Base-by-base conservation (phyloP, 2,113 vertebrate species). In the Thermophis baileyi region DNA sequence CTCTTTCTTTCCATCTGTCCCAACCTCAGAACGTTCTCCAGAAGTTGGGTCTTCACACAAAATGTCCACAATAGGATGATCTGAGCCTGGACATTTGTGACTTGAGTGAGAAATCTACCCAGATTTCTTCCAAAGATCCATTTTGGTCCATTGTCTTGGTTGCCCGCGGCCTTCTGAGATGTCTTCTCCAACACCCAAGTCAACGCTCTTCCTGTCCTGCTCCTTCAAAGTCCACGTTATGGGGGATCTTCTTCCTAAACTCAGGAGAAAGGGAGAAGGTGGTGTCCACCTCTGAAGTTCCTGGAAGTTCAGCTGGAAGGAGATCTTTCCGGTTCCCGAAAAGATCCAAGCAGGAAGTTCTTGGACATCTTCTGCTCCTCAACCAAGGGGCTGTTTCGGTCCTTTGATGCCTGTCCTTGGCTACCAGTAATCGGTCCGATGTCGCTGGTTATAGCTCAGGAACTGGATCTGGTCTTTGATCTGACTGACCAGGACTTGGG, bases 401-500 rank as follows among this genome's bases (percentile, higher is more conserved):
- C 12, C 4, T 46, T 7, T 27, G 57, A 63, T 0, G 1, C n/a
- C 18, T 6, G 57, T 6, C 63, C 40, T 11, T 88, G 98, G 97
- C 93, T 97, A 97, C 98, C 98, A 99, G 0, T 98, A 98, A 94
- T 99, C 99, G 0, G 97, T 96, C 14, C 90, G 98, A 96, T 99
- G 99, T 96, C 97, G 98, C 89, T 95, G 92, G 95, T 97, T 98
- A 97, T 99, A 99, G 89, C 97, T 96, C 97, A 99, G 99, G 22
- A 99, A 98, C 93, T 98, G 97, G 74, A 99, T 97, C 97, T 99
- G 99, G 95, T 99, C 98, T 87, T 97, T 98, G 96, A 99, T 98
- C 97, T 99, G 99, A 96, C 96, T 98, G 94, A 99, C 98, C 46
- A 99, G 98, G 88, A 99, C 97, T 97, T 99, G 99, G 60, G 99